Evolutionary conservation across 2,888 invertebrate genomes (phyloP).

Genomic region (Hydrotaea cyrtoneurina): DNA sequence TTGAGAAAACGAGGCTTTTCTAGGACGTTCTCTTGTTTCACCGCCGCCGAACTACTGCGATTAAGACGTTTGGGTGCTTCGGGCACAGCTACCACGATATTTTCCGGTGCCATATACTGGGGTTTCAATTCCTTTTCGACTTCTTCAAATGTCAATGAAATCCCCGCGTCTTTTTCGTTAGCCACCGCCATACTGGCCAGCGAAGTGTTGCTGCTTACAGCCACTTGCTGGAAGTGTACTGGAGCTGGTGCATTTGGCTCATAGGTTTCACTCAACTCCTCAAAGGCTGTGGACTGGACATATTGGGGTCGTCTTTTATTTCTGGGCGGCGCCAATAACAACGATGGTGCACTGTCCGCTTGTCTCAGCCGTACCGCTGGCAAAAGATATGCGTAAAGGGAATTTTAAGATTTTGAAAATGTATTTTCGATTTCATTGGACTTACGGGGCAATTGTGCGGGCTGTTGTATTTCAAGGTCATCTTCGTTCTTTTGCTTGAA

Average conservation of each 20-base stretch:
- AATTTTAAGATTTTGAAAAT: too few species aligned
- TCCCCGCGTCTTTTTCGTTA: conserved; percentile 40
- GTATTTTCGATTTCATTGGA: conserved; percentile 9
- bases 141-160: conserved; percentile 72
- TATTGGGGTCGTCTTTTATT: conserved; percentile 49
- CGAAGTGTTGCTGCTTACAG: conserved; percentile 67
- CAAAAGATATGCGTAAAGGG: conserved; percentile 49
- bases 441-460: conserved; percentile 76
- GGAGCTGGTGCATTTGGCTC: not conserved
- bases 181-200: conserved; percentile 18
- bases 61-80: conserved; percentile 61
- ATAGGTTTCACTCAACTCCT: conserved; percentile 58
- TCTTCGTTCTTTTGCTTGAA: conserved; percentile 76
- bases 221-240: conserved; percentile 2
- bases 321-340: conserved; percentile 58
- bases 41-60: conserved; percentile 53
- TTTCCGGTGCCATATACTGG: conserved; percentile 24
- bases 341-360: conserved; percentile 62
- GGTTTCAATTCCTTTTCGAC: conserved; percentile 57
- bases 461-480: conserved; percentile 73
- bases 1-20: conserved; percentile 46
- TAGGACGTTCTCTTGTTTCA: not conserved
- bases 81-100: conserved; percentile 1
- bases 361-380: conserved; percentile 71
- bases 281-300: conserved; percentile 60